Conservation (phyloP, 1,140 invertebrate genomes). For the Lepidurus apus region DNA sequence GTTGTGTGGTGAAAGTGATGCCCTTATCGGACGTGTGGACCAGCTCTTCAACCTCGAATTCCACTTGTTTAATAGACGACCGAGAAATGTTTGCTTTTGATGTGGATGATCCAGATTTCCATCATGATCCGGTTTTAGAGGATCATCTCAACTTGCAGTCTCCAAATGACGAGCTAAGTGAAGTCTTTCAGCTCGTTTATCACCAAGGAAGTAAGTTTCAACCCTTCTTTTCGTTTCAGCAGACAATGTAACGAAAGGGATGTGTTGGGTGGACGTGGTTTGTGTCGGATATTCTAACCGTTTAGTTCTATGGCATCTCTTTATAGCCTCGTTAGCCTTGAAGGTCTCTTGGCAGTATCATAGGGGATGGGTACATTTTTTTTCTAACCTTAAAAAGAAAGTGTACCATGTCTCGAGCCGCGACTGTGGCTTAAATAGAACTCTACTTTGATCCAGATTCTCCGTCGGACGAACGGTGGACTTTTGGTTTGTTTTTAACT, state of each 20-base stretch:
- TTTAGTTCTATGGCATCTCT: neutral
- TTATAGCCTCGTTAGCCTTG: constrained; percentile 8
- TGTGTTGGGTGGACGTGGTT: neutral
- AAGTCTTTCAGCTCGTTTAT: neutral
- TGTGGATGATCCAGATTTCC: constrained; percentile 14
- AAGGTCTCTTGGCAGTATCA: neutral
- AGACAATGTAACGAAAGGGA: neutral
- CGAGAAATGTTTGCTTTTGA: constrained; percentile 5
- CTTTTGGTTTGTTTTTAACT: neutral
- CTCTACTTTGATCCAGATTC: neutral
- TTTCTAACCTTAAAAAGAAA: neutral
- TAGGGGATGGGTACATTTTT: neutral
- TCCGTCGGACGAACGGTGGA: neutral
- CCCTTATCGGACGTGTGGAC: neutral
- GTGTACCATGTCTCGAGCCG: neutral
- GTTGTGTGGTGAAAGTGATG: neutral
- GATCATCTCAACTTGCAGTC: neutral
- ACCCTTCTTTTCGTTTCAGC: neutral
- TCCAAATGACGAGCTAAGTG: neutral
- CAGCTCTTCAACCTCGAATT: neutral
- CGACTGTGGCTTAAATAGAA: neutral
- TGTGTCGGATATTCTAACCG: neutral
- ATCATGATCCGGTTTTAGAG: neutral
- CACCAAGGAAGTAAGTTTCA: constrained; percentile 10
- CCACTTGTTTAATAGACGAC: neutral